Base-by-base conservation (phyloP, 1,140 invertebrate species). In the Leptopilina clavipes region DNA sequence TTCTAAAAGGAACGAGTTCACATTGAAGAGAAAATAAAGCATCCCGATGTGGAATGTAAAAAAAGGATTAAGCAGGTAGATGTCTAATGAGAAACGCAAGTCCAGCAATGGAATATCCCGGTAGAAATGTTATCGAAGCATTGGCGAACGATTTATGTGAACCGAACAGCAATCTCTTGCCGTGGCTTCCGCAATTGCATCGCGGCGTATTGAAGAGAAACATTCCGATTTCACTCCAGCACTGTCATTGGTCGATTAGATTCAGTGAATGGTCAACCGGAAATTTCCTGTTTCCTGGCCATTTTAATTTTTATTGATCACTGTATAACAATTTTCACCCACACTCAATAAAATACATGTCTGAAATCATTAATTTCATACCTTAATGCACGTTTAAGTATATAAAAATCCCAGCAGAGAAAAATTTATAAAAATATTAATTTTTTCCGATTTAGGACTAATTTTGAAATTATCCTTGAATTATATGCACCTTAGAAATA, bases 101-200 rank as follows among this genome's bases (percentile, higher is more conserved):
- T 43, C 45, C 65, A 43, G 37, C 19, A 74, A 74, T 74, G 52
- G 44, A 78, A 74, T 74, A 70, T 74, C 65, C 77, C 43, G 71
- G 17, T 74, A 70, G 72, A 75, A 76, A 78, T 72, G 75, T n/a
- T 77, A 78, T 78, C 76, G 74, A 52, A 31, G 70, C 74, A 65
- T 12, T 31, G 40, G 48, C 71, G n/a, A 65, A 75, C 73, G 75
- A 78, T 82, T 81, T 80, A 81, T 82, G 56, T 56, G 56, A 74
- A 65, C 71, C 54, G 14, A 43, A 22, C 75, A 45, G 73, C 75
- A 77, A 76, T 73, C 71, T 74, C 59, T 18, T 31, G 25, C 25
- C 25, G 43, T 52, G 25, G 79, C 83, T 84, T 84, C 81, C 83
- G 81, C 79, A 84, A 82, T 83, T 83, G 82, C 78, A n/a, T 40